Conservation (phyloP, 2,113 vertebrate genomes). For the Rynchops niger region DNA sequence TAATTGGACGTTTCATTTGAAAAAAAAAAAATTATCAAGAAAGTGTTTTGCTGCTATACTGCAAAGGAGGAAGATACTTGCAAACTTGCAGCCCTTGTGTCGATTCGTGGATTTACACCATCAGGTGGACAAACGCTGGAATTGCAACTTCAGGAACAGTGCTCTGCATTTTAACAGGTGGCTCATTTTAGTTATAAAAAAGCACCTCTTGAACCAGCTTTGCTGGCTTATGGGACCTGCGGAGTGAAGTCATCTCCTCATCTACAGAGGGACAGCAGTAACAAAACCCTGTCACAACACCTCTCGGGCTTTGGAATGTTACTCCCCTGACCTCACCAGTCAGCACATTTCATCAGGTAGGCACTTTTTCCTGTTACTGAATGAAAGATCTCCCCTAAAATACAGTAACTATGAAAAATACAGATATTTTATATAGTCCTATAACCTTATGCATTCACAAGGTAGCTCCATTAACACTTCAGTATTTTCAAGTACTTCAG, state of each 20-base stretch:
- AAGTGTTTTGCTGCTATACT: not conserved
- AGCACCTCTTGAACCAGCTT: not conserved
- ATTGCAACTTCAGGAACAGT: not conserved
- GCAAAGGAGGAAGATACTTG: not conserved
- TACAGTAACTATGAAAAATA: not conserved
- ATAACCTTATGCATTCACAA: fast-evolving
- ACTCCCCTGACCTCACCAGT: not conserved
- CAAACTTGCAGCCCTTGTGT: fast-evolving
- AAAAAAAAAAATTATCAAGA: not conserved
- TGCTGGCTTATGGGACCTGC: no score
- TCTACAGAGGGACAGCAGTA: not conserved
- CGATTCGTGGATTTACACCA: not conserved
- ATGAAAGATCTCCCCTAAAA: not conserved
- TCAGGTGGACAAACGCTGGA: not conserved
- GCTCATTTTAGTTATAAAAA: fast-evolving
- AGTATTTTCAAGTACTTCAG: not conserved
- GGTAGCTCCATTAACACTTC: not conserved
- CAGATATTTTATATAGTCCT: fast-evolving
- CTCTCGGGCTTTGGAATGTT: fast-evolving
- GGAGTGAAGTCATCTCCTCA: not conserved
- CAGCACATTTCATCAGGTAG: not conserved
- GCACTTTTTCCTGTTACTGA: not conserved
- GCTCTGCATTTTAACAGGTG: fast-evolving
- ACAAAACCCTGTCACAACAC: not conserved
- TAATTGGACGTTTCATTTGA: not conserved